Evolutionary conservation across 2,113 vertebrate genomes (phyloP).

Genomic region (Empidonax alnorum): DNA sequence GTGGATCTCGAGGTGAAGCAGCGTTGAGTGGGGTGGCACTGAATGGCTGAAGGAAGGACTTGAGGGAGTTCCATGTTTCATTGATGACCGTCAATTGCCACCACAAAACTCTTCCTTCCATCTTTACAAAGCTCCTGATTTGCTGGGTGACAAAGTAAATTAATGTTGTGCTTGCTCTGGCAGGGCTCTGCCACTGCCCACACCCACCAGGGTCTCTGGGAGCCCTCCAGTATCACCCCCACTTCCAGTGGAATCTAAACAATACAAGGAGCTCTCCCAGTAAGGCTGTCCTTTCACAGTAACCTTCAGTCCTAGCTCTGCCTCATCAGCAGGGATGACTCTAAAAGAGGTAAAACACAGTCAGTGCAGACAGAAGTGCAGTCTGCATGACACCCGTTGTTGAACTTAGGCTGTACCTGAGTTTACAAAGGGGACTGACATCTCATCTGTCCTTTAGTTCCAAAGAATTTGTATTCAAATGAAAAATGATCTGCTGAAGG

Average conservation of each 20-base stretch:
- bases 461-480: neutral
- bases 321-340: neutral
- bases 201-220: accelerated
- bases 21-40: accelerated
- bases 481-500: neutral
- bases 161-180: neutral
- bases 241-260: neutral
- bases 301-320: neutral
- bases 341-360: neutral
- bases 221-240: neutral
- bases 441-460: neutral
- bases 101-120: neutral
- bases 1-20: accelerated
- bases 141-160: neutral
- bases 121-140: neutral
- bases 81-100: neutral
- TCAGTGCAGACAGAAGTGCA: neutral
- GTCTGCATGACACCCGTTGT: neutral
- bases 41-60: neutral
- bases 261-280: too few species aligned
- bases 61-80: neutral
- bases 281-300: neutral
- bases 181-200: neutral
- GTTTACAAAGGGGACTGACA: neutral
- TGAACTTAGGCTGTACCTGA: neutral